These are phyloP conservation scores for Balaeniceps rex DNA, from an alignment of 2,113 vertebrate genomes.

Conservation along the genomic window DNA sequence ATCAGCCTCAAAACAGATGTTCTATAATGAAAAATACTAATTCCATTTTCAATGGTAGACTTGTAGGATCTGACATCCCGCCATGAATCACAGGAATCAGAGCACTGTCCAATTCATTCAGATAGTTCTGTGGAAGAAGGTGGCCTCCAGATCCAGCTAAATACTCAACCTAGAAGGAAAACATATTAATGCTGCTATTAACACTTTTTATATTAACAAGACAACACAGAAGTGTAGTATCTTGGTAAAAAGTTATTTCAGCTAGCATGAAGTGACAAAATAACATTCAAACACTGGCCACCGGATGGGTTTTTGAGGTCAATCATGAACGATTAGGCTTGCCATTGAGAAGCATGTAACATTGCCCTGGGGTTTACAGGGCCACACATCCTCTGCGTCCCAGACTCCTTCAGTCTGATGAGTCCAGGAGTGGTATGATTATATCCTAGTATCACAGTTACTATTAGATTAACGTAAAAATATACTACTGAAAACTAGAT, in stretches of 20 bases:
- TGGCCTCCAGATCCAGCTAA: conserved; percentile 85
- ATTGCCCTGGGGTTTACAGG: neutral
- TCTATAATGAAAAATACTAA: conserved; percentile 91
- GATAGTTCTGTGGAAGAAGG: conserved; percentile 88
- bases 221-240: neutral
- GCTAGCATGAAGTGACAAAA: neutral
- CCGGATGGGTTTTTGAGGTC: neutral
- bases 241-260: neutral
- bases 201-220: neutral
- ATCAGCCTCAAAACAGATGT: conserved; percentile 62
- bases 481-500: neutral
- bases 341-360: neutral
- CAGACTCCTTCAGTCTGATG: neutral
- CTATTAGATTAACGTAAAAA: neutral
- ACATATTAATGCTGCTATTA: neutral
- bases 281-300: neutral
- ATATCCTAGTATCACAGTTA: neutral
- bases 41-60: conserved; percentile 87
- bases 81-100: conserved; percentile 92
- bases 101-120: conserved; percentile 89
- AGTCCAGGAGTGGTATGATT: neutral
- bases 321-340: neutral
- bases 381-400: neutral
- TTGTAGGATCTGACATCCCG: conserved; percentile 76
- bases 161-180: conserved; percentile 86